Base-by-base conservation (phyloP, 2,888 invertebrate genomes). In the Drosophila infuscata region DNA sequence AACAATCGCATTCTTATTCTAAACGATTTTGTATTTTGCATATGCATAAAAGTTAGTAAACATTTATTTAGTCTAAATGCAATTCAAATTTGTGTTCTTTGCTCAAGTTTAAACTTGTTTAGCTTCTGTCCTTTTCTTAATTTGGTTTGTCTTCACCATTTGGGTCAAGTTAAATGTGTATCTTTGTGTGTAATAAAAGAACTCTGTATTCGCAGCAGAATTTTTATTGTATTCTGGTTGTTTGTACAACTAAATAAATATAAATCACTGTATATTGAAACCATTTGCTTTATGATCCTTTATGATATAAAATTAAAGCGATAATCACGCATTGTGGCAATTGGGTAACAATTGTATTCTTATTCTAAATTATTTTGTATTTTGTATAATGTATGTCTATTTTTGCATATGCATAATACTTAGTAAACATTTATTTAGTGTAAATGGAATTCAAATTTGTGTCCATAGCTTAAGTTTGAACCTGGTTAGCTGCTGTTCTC, bases 101-200 rank as follows among this genome's bases (percentile, higher is more conserved):
- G 59, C 38, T 48, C 33, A 12, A n/a, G 46, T 61, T 49, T 9
- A 49, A 52, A 38, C 52, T 56, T 60, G 2, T 49, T 11, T 25
- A 56, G 49, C 35, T 49, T 53, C 57, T n/a, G 3, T 11, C 38
- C n/a, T n/a, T 29, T 7, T 63, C n/a, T 48, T 25, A 25, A 36
- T 17, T 36, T 17, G 36, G 7, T 7, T 17, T 17, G 3, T 15
- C 17, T 36, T 36, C 17, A 36, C 15, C 7, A 36, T 1, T 15
- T 17, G 0, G 12, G 12, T 12, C 1, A 35, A 12, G 33, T 33
- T 33, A 36, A 15, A 15, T 6, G 15, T 6, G 15, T 36, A 38
- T 38, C 38, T 17, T 38, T 17, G 38, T 8, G 25, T 25, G 25
- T 3, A 25, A 3, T 25, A 25, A 25, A 25, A 25, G 2, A 25